Percentiles rank a stretch among this genome's conserved stretches.
phyloP scores from a whole-genome alignment of 2,797 vertebrate species.

The Paratrypauchen microcephalus region DNA sequence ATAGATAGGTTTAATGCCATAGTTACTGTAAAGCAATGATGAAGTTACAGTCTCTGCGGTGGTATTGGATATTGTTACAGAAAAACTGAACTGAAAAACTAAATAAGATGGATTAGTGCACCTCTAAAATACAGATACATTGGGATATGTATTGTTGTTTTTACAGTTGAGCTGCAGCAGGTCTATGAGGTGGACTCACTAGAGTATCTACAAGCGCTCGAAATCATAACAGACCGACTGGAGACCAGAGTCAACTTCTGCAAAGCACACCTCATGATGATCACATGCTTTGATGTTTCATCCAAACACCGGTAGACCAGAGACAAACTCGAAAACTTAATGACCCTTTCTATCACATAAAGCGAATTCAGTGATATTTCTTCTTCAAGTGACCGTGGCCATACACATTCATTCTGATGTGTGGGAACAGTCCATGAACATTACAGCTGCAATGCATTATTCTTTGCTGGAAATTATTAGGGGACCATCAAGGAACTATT shows the following conservation, averaged over 20 bases:
- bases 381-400: background rate
- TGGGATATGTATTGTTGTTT: conserved; percentile 14
- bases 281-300: conserved; percentile 96
- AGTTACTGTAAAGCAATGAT: too few species aligned
- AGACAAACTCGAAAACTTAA: background rate
- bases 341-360: background rate
- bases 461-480: background rate
- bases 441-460: background rate
- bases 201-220: conserved; percentile 94
- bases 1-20: too few species aligned
- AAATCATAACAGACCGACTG: conserved; percentile 90
- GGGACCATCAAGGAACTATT: conserved; percentile 42
- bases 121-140: background rate
- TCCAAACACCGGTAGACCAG: conserved; percentile 84
- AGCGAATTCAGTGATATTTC: background rate
- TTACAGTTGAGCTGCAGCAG: conserved; percentile 90
- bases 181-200: conserved; percentile 91
- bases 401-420: background rate
- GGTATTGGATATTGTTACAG: too few species aligned
- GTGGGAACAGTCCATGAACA: background rate
- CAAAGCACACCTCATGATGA: conserved; percentile 99
- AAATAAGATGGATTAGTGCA: background rate
- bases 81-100: too few species aligned
- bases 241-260: conserved; percentile 97
- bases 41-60: too few species aligned